Evolutionary conservation across 2,888 invertebrate genomes (phyloP).

Genomic region (Cylindroiulus punctatus): DNA sequence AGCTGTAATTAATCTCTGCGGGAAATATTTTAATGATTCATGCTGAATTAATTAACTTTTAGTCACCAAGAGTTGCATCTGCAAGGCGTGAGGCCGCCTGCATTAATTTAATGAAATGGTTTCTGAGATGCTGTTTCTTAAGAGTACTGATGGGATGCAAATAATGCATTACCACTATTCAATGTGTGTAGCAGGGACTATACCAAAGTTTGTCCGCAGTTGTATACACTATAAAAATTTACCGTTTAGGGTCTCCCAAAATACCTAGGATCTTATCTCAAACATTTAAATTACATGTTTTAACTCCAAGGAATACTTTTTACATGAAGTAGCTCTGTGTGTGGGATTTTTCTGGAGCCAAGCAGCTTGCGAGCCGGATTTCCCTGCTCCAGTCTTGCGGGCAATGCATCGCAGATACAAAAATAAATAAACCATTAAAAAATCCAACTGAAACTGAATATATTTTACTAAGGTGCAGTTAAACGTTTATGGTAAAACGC

Average conservation of each 20-base stretch:
- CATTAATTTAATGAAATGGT: too few relatives aligned
- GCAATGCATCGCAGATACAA: neutral
- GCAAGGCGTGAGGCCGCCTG: neutral
- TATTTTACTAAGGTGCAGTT: constrained; percentile 26
- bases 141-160: too few relatives aligned
- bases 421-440: constrained; percentile 38
- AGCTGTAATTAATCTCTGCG: neutral
- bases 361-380: neutral
- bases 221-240: too few relatives aligned
- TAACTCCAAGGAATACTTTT: neutral
- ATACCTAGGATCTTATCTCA: too few relatives aligned
- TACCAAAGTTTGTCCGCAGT: too few relatives aligned
- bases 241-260: too few relatives aligned
- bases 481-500: constrained; percentile 34
- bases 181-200: too few relatives aligned
- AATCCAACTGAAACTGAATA: neutral
- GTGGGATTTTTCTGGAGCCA: constrained; percentile 12
- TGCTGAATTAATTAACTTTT: neutral
- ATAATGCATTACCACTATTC: too few relatives aligned
- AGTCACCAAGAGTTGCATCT: neutral
- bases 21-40: neutral
- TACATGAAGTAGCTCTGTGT: neutral
- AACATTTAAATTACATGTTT: neutral
- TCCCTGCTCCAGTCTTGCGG: neutral
- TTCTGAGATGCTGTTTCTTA: too few relatives aligned